phyloP scores from a whole-genome alignment of 64 coral and sea anemone genomes.

The Montipora foliosa region DNA sequence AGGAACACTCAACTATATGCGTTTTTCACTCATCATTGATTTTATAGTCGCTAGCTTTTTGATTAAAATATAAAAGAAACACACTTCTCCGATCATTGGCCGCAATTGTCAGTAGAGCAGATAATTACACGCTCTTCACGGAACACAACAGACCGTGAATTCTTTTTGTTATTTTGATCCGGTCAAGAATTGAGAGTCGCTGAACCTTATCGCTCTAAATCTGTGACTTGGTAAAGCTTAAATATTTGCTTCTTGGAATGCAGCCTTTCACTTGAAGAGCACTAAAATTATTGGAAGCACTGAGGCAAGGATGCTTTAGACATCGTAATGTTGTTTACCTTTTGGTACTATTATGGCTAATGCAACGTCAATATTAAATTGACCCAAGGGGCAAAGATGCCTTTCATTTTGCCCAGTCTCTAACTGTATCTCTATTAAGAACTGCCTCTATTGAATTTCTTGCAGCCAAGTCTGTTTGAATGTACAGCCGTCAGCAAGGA shows the following conservation, averaged over 20 bases:
- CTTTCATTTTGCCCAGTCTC: not conserved
- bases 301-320: conserved; percentile 10
- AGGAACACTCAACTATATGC: conserved; percentile 7
- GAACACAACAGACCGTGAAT: conserved; percentile 28
- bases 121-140: conserved; percentile 28
- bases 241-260: conserved; percentile 1
- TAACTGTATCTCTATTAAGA: not conserved
- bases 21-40: conserved; percentile 1
- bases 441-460: not conserved
- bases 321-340: conserved; percentile 27
- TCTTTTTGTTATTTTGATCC: conserved; percentile 28
- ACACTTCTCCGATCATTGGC: conserved; percentile 21
- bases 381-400: not conserved
- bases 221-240: not conserved
- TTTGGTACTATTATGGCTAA: conserved; percentile 8
- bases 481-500: not conserved
- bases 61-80: conserved; percentile 55
- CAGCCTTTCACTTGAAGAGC: conserved; percentile 3
- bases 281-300: conserved; percentile 13
- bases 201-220: not conserved
- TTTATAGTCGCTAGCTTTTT: not conserved
- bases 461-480: not conserved
- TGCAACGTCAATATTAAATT: conserved; percentile 45
- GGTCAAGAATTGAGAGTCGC: conserved; percentile 1
- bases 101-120: conserved; percentile 33